Base-by-base conservation (phyloP, 30 jellyfish, hydroid and myxozoan genomes). In the Aurelia sp. region DNA sequence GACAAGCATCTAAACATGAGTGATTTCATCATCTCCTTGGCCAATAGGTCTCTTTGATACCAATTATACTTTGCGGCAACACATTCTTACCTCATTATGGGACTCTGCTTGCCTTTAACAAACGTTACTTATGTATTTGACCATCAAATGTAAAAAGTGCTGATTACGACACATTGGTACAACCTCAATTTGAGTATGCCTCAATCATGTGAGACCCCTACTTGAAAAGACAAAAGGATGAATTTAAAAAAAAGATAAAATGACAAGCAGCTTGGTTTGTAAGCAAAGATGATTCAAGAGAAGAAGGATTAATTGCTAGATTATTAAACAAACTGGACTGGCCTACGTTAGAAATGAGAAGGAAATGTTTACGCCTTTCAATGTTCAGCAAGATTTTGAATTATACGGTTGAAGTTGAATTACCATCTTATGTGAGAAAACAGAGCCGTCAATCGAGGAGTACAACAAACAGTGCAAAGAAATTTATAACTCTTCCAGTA, bases 221-320 rank as follows among this genome's bases (percentile, higher is more conserved):
- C 61, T 1, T 0, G 53, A 67, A n/a, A 31, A n/a, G 2, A 11
- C 79, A 67, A 1, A 67, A 3, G 58, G 58, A 67, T 13, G 35
- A 17, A 31, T 0, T 67, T 67, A 61, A 67, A 44, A 33, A 31
- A 31, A n/a, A n/a, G n/a, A 57, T 67, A n/a, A 62, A 33, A 53
- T 3, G 65, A 3, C 65, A 3, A 13, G 65, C 65, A 53, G 65
- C 65, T 53, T 3, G 65, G 65, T 67, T 68, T 20, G 79, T 68
- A 74, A 57, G 71, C 85, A 74, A 74, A 35, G 27, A 74, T 16
- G 6, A 74, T 74, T 74, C 85, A 74, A 51, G 85, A 58, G 85
- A 74, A 44, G 85, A 74, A 74, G 85, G 85, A 35, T 47, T 58
- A 37, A 30, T 74, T 53, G 30, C 85, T 52, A 21, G 67, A 55